Evolutionary conservation across 2,797 vertebrate species (phyloP).

Genomic region (Scarus forsteni): DNA sequence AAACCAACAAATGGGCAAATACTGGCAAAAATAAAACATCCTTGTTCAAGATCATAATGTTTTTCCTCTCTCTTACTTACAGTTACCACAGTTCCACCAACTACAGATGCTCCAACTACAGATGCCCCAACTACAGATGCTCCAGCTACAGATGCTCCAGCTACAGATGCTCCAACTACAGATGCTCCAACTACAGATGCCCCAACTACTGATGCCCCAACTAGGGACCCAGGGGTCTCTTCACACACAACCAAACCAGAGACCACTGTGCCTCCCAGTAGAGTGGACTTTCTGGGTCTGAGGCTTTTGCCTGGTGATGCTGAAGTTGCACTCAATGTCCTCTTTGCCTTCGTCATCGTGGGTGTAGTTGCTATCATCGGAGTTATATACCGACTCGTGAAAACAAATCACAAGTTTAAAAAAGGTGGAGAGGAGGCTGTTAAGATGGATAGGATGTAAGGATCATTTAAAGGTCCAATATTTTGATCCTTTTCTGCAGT

Average conservation of each 20-base stretch:
- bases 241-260: no score
- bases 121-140: neutral
- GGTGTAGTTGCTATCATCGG: slow-evolving; percentile 4
- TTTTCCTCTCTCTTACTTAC: no score
- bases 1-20: no score
- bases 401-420: slow-evolving; percentile 38
- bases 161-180: no score
- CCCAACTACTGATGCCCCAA: no score
- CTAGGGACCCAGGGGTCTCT: neutral
- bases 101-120: neutral
- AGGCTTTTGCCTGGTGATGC: slow-evolving; percentile 38
- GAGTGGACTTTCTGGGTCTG: slow-evolving; percentile 46
- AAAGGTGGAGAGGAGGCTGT: neutral
- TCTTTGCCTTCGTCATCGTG: slow-evolving; percentile 38
- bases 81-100: no score
- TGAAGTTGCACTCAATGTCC: slow-evolving; percentile 44
- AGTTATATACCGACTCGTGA: slow-evolving; percentile 11
- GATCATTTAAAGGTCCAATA: no score
- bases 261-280: neutral
- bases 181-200: no score
- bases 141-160: no score
- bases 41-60: no score
- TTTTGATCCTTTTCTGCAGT: no score
- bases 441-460: slow-evolving; percentile 50
- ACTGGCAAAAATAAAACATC: no score